These are phyloP conservation scores for Drosophila trapezifrons DNA, from an alignment of 1,140 invertebrate species.

Conservation along the genomic window DNA sequence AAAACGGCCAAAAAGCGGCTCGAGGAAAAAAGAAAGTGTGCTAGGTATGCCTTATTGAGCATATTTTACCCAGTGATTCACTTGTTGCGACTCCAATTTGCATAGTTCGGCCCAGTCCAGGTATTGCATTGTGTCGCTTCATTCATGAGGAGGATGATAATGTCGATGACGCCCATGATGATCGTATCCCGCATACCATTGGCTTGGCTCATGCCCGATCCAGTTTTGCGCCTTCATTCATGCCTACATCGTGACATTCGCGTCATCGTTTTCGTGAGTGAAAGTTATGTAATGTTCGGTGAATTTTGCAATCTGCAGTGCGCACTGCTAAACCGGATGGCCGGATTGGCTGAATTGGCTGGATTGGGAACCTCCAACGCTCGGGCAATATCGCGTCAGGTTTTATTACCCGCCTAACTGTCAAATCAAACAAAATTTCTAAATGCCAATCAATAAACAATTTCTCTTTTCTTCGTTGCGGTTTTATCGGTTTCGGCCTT, in stretches of 20 bases:
- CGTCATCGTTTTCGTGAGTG: conserved; percentile 66
- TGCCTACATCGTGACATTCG: conserved; percentile 32
- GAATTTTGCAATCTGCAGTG: conserved; percentile 75
- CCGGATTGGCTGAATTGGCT: conserved; percentile 51
- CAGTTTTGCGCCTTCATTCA: conserved; percentile 71
- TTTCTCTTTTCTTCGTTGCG: conserved; percentile 67
- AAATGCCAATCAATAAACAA: conserved; percentile 78
- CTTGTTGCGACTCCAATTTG: conserved; percentile 64
- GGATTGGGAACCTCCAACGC: conserved; percentile 37
- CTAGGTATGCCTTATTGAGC: conserved; percentile 57
- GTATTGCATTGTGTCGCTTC: conserved; percentile 28
- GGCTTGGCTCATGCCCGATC: conserved; percentile 48
- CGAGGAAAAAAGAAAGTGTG: conserved; percentile 69
- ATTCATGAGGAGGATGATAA: conserved; percentile 59
- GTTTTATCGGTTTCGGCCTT: conserved; percentile 33
- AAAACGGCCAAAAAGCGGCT: conserved; percentile 43
- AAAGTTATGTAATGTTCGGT: conserved; percentile 76
- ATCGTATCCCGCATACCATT: conserved; percentile 25
- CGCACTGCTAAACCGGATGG: conserved; percentile 65
- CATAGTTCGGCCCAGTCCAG: conserved; percentile 47
- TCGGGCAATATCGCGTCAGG: too few species aligned
- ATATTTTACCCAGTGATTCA: conserved; percentile 60
- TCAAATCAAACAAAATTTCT: conserved; percentile 77
- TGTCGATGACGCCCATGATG: conserved; percentile 13
- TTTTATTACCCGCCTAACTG: conserved; percentile 54